Conservation (phyloP, 2,797 vertebrate species). For the Sternotherus odoratus region DNA sequence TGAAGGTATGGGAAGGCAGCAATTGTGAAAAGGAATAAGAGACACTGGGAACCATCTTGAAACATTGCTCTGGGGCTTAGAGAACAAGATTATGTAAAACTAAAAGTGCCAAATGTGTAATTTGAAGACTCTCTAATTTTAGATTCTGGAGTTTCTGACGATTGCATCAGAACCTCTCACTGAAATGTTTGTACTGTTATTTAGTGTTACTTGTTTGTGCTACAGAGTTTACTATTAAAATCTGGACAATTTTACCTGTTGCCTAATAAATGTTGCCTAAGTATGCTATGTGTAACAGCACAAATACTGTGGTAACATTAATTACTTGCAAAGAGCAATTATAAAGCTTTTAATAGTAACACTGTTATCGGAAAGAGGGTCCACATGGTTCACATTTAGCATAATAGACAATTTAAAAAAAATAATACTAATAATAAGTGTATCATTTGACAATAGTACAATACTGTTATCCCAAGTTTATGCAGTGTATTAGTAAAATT, state of each 20-base stretch:
- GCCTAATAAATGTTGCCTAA: neutral
- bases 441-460: neutral
- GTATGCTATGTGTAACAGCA: neutral
- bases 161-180: neutral
- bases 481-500: neutral
- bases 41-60: accelerated
- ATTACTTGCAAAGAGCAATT: constrained; percentile 9
- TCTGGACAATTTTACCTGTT: neutral
- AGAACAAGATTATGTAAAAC: neutral
- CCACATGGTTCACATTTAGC: neutral
- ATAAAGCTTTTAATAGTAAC: neutral
- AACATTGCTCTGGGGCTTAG: accelerated
- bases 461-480: neutral
- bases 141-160: neutral
- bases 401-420: neutral
- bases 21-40: neutral
- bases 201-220: neutral
- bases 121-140: accelerated
- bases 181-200: accelerated
- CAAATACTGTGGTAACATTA: neutral
- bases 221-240: accelerated
- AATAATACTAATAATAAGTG: neutral
- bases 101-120: neutral
- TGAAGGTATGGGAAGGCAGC: neutral
- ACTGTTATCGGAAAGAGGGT: neutral